Base-by-base conservation (phyloP, 2,888 invertebrate genomes). In the Patella depressa region DNA sequence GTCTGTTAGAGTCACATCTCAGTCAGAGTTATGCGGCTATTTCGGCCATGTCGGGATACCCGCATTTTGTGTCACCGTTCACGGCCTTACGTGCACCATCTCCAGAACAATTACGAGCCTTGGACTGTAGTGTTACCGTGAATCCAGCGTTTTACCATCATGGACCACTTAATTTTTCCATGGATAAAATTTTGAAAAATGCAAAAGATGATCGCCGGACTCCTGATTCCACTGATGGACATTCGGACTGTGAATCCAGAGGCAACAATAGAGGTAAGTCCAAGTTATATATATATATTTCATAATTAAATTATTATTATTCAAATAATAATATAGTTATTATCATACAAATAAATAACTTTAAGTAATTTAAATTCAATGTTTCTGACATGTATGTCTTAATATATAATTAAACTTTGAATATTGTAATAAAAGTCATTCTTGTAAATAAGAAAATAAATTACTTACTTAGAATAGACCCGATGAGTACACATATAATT, bases 41-140 rank as follows among this genome's bases (percentile, higher is more conserved):
- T 15, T 72, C 76, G n/a, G 72, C 76, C 24, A 72, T 76, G 72
- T 65, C 71, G 53, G 73, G 53, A 54, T 76, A 76, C 72, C 76
- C 76, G 34, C 76, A 76, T 24, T 76, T 72, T 34, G 69, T 53
- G 57, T 65, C 72, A 24, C 76, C 72, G 53, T 70, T 76, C 12
- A 29, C 53, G 14, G 76, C 65, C 24, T 24, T 65, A 11, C 65
- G 65, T 65, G 65, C 76, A 14, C 70, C 77, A 4, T 65, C 79
- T 0, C 71, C 72, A 2, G 82, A 83, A 29, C 83, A 83, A 71
- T 79, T 83, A 69, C 77, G 80, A 4, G 83, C 83, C 45, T 74
- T 83, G 53, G 83, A 83, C 75, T 83, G 83, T 73, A 79, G 79
- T n/a, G 74, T 81, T 11, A 9, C 45, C 45, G 24, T 65, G 65